Evolutionary conservation across 2,888 invertebrate species (phyloP).

Genomic region (Crioceris asparagi): DNA sequence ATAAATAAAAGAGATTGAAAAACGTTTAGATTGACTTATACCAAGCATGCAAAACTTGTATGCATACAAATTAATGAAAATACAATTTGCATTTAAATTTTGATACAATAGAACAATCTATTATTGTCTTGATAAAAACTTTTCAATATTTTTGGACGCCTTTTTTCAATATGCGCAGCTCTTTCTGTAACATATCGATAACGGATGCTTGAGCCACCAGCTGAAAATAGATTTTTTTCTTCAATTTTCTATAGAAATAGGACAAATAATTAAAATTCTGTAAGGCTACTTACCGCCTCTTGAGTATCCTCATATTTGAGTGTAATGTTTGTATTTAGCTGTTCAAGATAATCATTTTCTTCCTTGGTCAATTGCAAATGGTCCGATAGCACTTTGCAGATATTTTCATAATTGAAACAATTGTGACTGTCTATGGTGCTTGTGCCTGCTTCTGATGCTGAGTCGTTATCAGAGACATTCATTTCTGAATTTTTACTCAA

Average conservation of each 20-base stretch:
- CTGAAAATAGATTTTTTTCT: constrained; percentile 1
- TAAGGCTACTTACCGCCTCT: constrained; percentile 9
- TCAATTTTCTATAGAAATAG: background rate
- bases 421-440: background rate
- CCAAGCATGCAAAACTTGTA: too few species aligned
- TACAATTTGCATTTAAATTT: too few species aligned
- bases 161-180: background rate
- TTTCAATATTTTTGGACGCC: background rate
- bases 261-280: background rate
- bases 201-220: constrained; percentile 3
- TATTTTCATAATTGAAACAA: constrained; percentile 9
- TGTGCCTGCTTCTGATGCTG: background rate
- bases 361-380: constrained; percentile 7
- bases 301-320: constrained; percentile 7
- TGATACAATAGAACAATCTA: too few species aligned
- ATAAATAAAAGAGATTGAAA: too few species aligned
- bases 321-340: constrained; percentile 8
- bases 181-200: background rate
- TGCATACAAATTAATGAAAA: too few species aligned
- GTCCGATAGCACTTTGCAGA: constrained; percentile 8
- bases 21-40: too few species aligned
- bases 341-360: constrained; percentile 9
- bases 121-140: too few species aligned
- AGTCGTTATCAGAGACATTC: background rate
- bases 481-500: too few species aligned